A percentile compares a stretch with the other conserved stretches of the same genome.
phyloP scores from a whole-genome alignment of 2,797 vertebrate species.

The Lutjanus argentimaculatus region DNA sequence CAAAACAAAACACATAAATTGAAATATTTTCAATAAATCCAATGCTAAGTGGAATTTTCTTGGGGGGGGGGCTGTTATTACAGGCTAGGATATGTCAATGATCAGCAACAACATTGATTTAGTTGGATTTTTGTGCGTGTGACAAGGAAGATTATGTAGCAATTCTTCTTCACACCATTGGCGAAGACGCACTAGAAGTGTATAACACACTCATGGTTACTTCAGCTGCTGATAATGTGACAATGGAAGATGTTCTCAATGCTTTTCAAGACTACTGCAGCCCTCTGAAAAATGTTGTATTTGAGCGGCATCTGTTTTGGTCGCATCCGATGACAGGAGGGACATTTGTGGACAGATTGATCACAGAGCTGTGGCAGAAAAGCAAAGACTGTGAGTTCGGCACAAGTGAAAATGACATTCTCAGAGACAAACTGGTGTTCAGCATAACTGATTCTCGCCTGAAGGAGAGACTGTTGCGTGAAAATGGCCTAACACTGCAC shows the following conservation, averaged over 20 bases:
- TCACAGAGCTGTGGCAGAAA: conserved; percentile 35
- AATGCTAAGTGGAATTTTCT: too few relatives aligned
- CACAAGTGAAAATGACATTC: background rate
- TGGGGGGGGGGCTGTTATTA: too few relatives aligned
- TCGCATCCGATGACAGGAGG: conserved; percentile 12
- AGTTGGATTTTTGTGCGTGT: too few relatives aligned
- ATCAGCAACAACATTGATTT: too few relatives aligned
- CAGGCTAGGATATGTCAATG: too few relatives aligned
- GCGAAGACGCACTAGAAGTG: too few relatives aligned
- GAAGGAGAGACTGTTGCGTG: conserved; percentile 1
- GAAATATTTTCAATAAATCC: too few relatives aligned
- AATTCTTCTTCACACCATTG: too few relatives aligned
- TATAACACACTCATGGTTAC: too few relatives aligned
- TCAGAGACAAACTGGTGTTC: conserved; percentile 5
- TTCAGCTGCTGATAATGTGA: background rate
- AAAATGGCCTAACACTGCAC: background rate
- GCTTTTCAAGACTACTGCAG: conserved; percentile 40
- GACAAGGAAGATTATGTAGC: too few relatives aligned
- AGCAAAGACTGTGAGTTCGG: conserved; percentile 50
- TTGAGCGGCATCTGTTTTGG: conserved; percentile 42
- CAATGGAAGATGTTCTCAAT: conserved; percentile 9
- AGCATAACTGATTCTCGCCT: background rate
- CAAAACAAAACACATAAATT: too few relatives aligned
- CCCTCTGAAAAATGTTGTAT: conserved; percentile 45
- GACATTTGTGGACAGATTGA: conserved; percentile 25